Percentiles rank a stretch among this genome's conserved stretches.
Conservation (phyloP, 1,140 invertebrate genomes). For the Radopholus similis region DNA sequence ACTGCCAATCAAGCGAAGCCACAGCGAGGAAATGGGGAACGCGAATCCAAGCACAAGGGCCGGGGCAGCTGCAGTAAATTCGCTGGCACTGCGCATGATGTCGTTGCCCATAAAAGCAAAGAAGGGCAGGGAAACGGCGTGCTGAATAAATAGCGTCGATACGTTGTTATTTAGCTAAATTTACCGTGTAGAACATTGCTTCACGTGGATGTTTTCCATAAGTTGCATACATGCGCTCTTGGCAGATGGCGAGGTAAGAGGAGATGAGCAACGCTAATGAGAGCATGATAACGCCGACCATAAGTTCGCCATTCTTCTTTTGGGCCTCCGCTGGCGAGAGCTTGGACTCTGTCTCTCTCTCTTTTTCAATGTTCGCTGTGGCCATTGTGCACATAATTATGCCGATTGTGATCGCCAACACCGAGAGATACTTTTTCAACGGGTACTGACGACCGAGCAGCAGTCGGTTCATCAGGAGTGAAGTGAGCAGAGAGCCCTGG, state of each 20-base stretch:
- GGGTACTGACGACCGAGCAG: constrained; percentile 79
- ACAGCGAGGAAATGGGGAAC: constrained; percentile 70
- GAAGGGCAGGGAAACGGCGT: constrained; percentile 79
- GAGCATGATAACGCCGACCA: constrained; percentile 74
- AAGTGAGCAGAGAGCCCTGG: constrained; percentile 89
- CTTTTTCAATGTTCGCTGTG: constrained; percentile 63
- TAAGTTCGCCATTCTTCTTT: constrained; percentile 55
- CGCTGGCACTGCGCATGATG: constrained; percentile 70
- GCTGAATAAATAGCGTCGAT: constrained; percentile 61
- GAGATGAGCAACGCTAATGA: constrained; percentile 85
- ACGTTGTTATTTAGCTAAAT: constrained; percentile 48
- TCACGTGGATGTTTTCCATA: constrained; percentile 91
- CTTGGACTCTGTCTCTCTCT: constrained; percentile 12
- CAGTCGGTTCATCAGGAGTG: constrained; percentile 88
- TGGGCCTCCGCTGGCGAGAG: constrained; percentile 50
- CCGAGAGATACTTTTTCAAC: constrained; percentile 81
- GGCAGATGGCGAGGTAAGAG: constrained; percentile 90
- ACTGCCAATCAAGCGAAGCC: constrained; percentile 78
- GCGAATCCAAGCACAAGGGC: constrained; percentile 53
- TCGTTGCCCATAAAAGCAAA: constrained; percentile 75
- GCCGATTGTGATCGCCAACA: constrained; percentile 83
- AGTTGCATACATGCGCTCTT: constrained; percentile 79
- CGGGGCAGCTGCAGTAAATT: constrained; percentile 62
- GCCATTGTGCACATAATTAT: constrained; percentile 86
- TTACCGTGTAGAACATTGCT: constrained; percentile 83